These are phyloP conservation scores for Euwallacea fornicatus DNA, from an alignment of 1,140 invertebrate genomes.

Conservation along the genomic window DNA sequence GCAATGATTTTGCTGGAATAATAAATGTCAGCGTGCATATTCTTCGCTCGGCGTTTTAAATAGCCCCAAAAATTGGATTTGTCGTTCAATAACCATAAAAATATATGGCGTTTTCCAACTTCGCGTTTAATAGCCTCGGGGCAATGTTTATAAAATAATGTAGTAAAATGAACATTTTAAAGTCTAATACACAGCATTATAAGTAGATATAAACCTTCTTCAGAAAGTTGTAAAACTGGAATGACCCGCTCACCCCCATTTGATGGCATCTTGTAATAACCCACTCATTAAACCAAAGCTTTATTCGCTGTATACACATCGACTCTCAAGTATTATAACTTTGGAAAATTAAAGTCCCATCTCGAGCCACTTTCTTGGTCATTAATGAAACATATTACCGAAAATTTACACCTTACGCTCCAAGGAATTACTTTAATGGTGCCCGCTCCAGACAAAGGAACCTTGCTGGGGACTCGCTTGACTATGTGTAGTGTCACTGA, in stretches of 20 bases:
- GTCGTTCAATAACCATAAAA: conserved; percentile 54
- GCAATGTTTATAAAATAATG: conserved; percentile 55
- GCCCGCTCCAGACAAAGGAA: too few relatives aligned
- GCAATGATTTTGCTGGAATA: conserved; percentile 43
- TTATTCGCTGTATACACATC: conserved; percentile 28
- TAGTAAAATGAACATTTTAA: conserved; percentile 52
- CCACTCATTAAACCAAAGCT: conserved; percentile 33
- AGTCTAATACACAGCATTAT: conserved; percentile 51
- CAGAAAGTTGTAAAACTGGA: conserved; percentile 49
- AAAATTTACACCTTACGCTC: too few relatives aligned
- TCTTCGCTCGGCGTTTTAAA: conserved; percentile 49
- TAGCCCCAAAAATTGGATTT: conserved; percentile 55
- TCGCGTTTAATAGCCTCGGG: conserved; percentile 51
- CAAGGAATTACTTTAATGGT: too few relatives aligned
- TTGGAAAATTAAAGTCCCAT: conserved; percentile 14
- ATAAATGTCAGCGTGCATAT: conserved; percentile 52
- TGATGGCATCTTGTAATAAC: conserved; percentile 33
- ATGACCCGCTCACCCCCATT: conserved; percentile 34
- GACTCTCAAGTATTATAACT: conserved; percentile 22
- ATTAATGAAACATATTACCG: conserved; percentile 1
- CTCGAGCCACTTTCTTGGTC: neutral
- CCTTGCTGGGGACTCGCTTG: too few relatives aligned
- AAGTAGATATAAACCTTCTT: conserved; percentile 50
- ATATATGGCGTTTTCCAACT: conserved; percentile 52
- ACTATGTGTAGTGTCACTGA: too few relatives aligned